Conservation (phyloP, 2,888 invertebrate species). For the Chrysopilus asiliformis region DNA sequence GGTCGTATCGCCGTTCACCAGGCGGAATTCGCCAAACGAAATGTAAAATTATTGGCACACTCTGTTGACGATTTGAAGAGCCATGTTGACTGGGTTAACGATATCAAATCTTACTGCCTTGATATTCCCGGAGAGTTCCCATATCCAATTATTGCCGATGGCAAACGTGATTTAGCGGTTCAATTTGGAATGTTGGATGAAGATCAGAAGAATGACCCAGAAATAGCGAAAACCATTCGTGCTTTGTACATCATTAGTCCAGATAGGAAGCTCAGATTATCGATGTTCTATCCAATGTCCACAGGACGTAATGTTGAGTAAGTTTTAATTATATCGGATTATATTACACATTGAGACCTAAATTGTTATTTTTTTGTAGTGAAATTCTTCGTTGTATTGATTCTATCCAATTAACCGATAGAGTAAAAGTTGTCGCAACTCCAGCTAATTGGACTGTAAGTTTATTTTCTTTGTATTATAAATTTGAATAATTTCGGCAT, state of each 20-base stretch:
- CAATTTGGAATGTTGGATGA: slow-evolving; percentile 69
- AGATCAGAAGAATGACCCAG: slow-evolving; percentile 49
- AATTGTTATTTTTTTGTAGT: slow-evolving; percentile 36
- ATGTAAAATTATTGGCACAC: slow-evolving; percentile 63
- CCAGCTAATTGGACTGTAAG: slow-evolving; percentile 64
- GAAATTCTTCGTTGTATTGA: slow-evolving; percentile 75
- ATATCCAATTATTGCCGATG: slow-evolving; percentile 73
- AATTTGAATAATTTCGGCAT: neutral
- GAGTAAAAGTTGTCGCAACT: slow-evolving; percentile 55
- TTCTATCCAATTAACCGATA: slow-evolving; percentile 64
- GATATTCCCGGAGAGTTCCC: slow-evolving; percentile 61
- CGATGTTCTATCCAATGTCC: slow-evolving; percentile 73
- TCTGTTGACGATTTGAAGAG: slow-evolving; percentile 62
- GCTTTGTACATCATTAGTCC: slow-evolving; percentile 72
- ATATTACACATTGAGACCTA: neutral
- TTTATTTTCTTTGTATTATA: neutral
- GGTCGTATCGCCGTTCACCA: slow-evolving; percentile 58
- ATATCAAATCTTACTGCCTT: slow-evolving; percentile 54
- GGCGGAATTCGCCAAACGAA: slow-evolving; percentile 53
- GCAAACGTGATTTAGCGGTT: slow-evolving; percentile 53
- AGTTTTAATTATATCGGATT: slow-evolving; percentile 28
- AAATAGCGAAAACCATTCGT: slow-evolving; percentile 55
- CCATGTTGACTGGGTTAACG: slow-evolving; percentile 66
- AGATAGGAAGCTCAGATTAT: slow-evolving; percentile 60
- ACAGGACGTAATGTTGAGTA: slow-evolving; percentile 78